Evolutionary conservation across 2,888 invertebrate species (phyloP).

Genomic region (Cecidostiba fungosa): DNA sequence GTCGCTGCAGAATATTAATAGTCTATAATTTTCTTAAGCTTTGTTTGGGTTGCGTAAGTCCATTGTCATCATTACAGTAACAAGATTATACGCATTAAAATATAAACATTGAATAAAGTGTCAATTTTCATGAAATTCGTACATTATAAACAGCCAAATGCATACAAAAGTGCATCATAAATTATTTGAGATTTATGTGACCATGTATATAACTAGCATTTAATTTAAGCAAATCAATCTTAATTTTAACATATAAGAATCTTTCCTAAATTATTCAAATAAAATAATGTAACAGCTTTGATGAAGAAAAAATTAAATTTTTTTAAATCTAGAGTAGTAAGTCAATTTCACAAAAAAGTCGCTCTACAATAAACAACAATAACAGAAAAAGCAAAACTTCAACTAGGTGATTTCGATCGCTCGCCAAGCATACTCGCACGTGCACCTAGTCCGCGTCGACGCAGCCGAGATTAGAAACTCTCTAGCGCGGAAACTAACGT

Average conservation of each 20-base stretch:
- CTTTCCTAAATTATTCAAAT: no score
- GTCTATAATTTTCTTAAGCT: background rate
- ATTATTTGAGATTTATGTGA: no score
- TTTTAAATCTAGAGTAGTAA: no score
- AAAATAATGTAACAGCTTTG: no score
- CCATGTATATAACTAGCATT: no score
- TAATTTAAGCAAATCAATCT: no score
- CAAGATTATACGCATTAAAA: background rate
- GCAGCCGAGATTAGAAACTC: slow-evolving; percentile 50
- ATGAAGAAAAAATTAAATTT: no score
- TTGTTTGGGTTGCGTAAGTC: slow-evolving; percentile 30
- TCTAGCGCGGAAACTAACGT: background rate
- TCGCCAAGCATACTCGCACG: background rate
- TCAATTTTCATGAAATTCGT: background rate
- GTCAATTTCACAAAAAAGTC: background rate
- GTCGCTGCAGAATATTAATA: slow-evolving; percentile 20
- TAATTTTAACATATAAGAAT: no score
- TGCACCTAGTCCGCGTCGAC: background rate
- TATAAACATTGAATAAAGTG: background rate
- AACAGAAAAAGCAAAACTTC: background rate
- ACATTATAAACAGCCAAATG: background rate
- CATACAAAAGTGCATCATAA: background rate
- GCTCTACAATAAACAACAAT: background rate
- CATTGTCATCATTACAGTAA: slow-evolving; percentile 28
- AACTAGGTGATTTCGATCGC: background rate